Conservation (phyloP, 2,113 vertebrate genomes). For the Atherinomorus stipes region DNA sequence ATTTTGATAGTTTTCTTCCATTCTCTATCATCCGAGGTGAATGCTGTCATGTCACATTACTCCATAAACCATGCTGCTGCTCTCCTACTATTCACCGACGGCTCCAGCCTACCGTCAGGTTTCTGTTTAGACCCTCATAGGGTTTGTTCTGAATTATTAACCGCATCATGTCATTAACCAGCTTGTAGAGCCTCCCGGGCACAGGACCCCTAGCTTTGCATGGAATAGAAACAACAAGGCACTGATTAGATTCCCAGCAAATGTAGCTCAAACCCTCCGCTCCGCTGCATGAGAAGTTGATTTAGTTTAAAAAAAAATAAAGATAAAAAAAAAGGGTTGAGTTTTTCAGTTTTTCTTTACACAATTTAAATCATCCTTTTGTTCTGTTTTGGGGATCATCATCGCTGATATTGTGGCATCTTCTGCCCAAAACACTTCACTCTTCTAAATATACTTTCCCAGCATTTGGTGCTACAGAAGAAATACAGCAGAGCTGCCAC, state of each 20-base stretch:
- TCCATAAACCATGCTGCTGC: conserved; percentile 44
- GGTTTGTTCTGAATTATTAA: conserved; percentile 75
- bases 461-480: not conserved
- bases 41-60: conserved; percentile 78
- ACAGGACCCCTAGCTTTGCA: conserved; percentile 30
- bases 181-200: conserved; percentile 31
- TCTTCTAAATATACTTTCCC: not conserved
- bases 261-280: conserved; percentile 16
- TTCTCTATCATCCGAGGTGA: conserved; percentile 77
- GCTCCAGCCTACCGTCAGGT: conserved; percentile 23
- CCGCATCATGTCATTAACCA: conserved; percentile 59
- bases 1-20: conserved; percentile 79
- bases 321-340: not conserved
- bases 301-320: not conserved
- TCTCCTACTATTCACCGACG: conserved; percentile 54
- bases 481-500: not conserved
- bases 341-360: not conserved
- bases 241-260: conserved; percentile 57
- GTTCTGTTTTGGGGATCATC: too few relatives aligned
- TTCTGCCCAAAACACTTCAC: not conserved
- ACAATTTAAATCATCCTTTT: conserved; percentile 13
- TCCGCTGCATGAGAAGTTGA: not conserved
- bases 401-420: too few relatives aligned
- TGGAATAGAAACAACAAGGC: conserved; percentile 48
- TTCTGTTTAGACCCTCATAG: conserved; percentile 54